Evolutionary conservation across 1,140 invertebrate genomes (phyloP), one percentile per base, ranked within the genome.

Genomic region (Ctenoplectra terminalis): DNA sequence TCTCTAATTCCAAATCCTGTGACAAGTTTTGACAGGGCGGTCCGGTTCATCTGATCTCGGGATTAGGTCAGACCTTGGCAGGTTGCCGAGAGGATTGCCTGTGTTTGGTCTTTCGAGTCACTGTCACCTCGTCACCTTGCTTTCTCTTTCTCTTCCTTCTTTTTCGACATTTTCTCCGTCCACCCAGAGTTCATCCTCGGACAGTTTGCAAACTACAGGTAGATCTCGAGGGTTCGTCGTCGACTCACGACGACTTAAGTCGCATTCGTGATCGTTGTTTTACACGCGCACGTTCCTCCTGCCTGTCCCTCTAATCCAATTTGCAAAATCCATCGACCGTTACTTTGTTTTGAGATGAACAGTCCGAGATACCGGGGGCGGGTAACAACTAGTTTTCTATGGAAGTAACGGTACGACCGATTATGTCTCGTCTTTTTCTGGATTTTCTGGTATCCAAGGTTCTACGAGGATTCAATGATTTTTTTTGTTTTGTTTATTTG

Each of bases 11-110:
- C n/a, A 26, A 74, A 52, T 50, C 26, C 60, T 29, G 37, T 82
- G 77, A 83, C 76, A 83, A 80, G 82, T 83, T 83, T 83, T 83
- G 82, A 83, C 82, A 83, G 76, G 77, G 69, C 43, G 69, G 69
- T 61, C 40, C 70, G 43, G 70, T 40, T 80, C 69, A 69, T 83
- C 76, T 20, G 69, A 83, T 83, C 76, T 73, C 43, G 60, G 82
- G 82, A 83, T 73, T 80, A 74, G 82, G 77, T 74, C 61, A 83
- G 37, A 63, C 43, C 46, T 26, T 56, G 40, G 50, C 82, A 80
- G 77, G 82, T 74, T 73, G 64, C 40, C 48, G n/a, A 17, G 37
- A 76, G 60, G 72, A 76, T 78, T 67, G 50, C 2, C 52, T 17
- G 60, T 66, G 79, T 81, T 81, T 75, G 79, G 43, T 13, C 29